Conservation (phyloP, 1,140 invertebrate genomes). For the Matsumurasca onukii region DNA sequence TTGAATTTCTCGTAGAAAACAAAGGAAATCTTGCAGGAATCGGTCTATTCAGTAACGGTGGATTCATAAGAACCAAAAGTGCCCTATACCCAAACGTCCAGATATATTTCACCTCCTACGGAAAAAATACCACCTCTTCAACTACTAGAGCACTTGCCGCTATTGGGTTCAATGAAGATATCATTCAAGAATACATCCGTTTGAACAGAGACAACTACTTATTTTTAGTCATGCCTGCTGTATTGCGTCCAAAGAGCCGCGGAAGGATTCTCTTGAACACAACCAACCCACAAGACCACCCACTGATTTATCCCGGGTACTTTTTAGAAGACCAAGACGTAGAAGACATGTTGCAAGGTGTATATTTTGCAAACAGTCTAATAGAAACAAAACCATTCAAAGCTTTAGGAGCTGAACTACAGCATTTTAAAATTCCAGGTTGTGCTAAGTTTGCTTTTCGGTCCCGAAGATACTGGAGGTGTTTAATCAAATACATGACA, state of each 20-base stretch:
- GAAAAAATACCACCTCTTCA: not conserved
- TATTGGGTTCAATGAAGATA: not conserved
- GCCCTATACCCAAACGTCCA: slow-evolving; percentile 35
- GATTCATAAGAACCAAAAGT: slow-evolving; percentile 34
- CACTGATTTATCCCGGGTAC: slow-evolving; percentile 9
- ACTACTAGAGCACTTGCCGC: not conserved
- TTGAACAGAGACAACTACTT: not conserved
- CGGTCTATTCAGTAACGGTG: slow-evolving; percentile 7
- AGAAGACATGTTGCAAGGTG: slow-evolving; percentile 25
- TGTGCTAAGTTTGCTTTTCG: slow-evolving; percentile 70
- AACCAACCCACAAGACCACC: slow-evolving; percentile 5
- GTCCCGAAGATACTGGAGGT: slow-evolving; percentile 79
- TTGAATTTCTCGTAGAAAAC: slow-evolving; percentile 41
- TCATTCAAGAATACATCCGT: not conserved
- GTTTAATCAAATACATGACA: slow-evolving; percentile 77
- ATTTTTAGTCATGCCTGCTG: not conserved
- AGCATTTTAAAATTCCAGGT: slow-evolving; percentile 68
- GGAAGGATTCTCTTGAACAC: slow-evolving; percentile 9
- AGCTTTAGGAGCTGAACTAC: slow-evolving; percentile 53
- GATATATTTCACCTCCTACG: not conserved
- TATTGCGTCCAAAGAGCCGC: slow-evolving; percentile 14
- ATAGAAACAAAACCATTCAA: slow-evolving; percentile 33
- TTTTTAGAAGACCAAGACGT: slow-evolving; percentile 14
- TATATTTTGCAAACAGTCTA: slow-evolving; percentile 37
- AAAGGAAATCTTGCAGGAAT: slow-evolving; percentile 23